These are phyloP conservation scores for Meghimatium bilineatum DNA, from an alignment of 2,888 invertebrate species.

Conservation along the genomic window DNA sequence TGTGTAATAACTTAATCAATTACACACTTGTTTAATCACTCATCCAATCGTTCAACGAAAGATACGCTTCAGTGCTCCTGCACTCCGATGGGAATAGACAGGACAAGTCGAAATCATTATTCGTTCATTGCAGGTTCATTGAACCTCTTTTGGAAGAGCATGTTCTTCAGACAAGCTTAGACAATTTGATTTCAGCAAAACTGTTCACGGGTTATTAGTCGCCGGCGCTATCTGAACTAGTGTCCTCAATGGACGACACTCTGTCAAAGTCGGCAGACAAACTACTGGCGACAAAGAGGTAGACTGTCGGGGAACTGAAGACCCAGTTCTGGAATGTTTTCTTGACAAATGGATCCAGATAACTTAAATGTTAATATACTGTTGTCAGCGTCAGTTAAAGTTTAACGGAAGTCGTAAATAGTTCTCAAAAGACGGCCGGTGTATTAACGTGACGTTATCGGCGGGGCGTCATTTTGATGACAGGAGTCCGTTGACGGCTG, in stretches of 20 bases:
- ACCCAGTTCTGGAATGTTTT: conserved; percentile 6
- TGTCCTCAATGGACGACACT: not conserved
- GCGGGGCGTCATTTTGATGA: not conserved
- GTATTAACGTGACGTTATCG: not conserved
- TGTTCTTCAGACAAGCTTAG: not conserved
- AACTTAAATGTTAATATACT: conserved; percentile 15
- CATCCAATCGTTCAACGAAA: not conserved
- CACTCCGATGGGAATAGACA: not conserved
- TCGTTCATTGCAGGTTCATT: not conserved
- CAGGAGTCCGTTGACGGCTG: not conserved
- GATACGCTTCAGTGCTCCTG: not conserved
- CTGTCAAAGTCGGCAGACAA: not conserved
- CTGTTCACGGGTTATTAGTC: conserved; percentile 11
- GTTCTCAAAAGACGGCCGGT: not conserved
- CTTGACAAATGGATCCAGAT: not conserved
- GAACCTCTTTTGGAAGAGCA: not conserved
- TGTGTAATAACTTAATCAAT: too few species aligned
- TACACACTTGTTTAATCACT: not conserved
- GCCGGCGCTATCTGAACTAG: not conserved
- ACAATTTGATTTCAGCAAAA: conserved; percentile 21
- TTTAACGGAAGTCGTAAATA: not conserved
- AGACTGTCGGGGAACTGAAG: not conserved
- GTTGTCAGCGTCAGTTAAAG: conserved; percentile 3
- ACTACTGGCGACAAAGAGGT: not conserved
- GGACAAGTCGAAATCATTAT: not conserved